phyloP scores from a whole-genome alignment of 2,797 vertebrate species.

The Myotis vivesi region DNA sequence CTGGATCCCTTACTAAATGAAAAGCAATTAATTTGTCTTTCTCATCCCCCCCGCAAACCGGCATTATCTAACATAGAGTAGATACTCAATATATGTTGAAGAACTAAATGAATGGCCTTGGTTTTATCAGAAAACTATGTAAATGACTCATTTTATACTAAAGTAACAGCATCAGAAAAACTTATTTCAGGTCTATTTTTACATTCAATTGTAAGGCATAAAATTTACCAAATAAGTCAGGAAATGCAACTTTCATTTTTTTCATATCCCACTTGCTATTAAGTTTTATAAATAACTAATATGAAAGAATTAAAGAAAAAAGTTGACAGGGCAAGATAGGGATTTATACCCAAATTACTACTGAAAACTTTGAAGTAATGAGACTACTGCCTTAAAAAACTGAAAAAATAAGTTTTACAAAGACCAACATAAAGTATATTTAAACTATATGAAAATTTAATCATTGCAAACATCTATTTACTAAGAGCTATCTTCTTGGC shows the following conservation, averaged over 20 bases:
- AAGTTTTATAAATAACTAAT: conserved; percentile 32
- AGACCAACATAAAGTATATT: conserved; percentile 34
- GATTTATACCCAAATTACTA: not conserved
- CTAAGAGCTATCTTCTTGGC: not conserved
- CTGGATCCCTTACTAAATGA: not conserved
- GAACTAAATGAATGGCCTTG: not conserved
- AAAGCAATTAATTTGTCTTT: not conserved
- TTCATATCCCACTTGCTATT: not conserved
- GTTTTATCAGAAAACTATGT: not conserved
- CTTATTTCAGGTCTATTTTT: not conserved
- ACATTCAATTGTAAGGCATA: not conserved
- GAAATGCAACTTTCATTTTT: not conserved
- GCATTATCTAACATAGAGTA: not conserved
- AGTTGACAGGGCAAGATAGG: not conserved
- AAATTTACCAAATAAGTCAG: not conserved
- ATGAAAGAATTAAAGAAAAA: not conserved
- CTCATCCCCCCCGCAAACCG: not conserved
- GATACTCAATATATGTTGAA: not conserved
- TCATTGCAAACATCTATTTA: not conserved
- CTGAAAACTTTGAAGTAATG: not conserved
- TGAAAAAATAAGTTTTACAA: not conserved
- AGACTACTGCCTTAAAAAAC: not conserved
- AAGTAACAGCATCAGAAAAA: not conserved
- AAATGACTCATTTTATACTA: not conserved
- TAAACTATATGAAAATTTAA: conserved; percentile 7